A percentile compares a stretch with the other conserved stretches of the same genome.
Conservation (phyloP, 2,888 invertebrate genomes). For the Tenthredo mesomela region DNA sequence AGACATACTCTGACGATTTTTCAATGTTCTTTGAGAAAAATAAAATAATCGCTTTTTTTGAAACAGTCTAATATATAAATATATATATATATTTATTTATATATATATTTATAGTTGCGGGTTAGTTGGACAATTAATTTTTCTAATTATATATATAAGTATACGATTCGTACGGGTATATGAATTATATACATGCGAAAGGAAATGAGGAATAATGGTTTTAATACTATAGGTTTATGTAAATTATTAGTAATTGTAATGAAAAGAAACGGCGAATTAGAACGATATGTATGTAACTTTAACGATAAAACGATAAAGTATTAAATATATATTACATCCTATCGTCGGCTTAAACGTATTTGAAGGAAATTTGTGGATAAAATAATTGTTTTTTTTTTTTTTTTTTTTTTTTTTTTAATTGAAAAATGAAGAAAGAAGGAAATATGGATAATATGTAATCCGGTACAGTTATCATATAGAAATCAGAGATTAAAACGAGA, state of each 20-base stretch:
- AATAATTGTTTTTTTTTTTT: too few relatives aligned
- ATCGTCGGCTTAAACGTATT: neutral
- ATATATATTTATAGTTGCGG: too few relatives aligned
- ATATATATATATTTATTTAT: too few relatives aligned
- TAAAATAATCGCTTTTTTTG: too few relatives aligned
- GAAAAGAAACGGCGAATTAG: neutral
- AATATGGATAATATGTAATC: neutral
- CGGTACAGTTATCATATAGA: neutral
- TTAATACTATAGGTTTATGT: neutral
- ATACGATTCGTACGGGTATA: neutral
- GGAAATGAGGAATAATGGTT: neutral
- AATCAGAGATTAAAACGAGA: neutral
- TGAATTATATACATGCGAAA: constrained; percentile 1
- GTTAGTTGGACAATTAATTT: neutral
- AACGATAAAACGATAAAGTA: too few relatives aligned
- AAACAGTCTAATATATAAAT: too few relatives aligned
- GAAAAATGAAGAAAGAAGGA: neutral
- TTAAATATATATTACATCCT: neutral
- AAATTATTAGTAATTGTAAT: neutral
- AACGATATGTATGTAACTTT: neutral
- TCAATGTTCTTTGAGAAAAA: too few relatives aligned
- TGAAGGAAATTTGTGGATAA: neutral
- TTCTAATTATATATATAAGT: constrained; percentile 14
- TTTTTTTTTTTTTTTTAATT: neutral
- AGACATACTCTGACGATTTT: too few relatives aligned